A percentile compares a stretch with the other conserved stretches of the same genome.
Conservation (phyloP, 2,888 invertebrate species). For the Chloroclysta siterata region DNA sequence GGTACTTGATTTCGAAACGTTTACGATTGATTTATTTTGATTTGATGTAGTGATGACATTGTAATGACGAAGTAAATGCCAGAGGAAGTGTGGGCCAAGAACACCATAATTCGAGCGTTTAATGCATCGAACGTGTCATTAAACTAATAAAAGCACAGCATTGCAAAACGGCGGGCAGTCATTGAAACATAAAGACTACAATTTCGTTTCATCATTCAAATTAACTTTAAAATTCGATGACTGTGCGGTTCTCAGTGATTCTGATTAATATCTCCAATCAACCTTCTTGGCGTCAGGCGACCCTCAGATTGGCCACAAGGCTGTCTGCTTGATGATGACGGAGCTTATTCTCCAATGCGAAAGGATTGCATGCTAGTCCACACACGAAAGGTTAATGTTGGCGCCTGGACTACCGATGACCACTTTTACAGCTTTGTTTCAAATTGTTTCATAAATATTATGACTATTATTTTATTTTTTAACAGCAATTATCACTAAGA, state of each 20-base stretch:
- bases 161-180: slow-evolving; percentile 25
- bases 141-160: slow-evolving; percentile 26
- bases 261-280: slow-evolving; percentile 39
- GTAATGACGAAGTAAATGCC: slow-evolving; percentile 29
- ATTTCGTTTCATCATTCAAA: slow-evolving; percentile 38
- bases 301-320: slow-evolving; percentile 40
- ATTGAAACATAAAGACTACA: slow-evolving; percentile 37
- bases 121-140: slow-evolving; percentile 22
- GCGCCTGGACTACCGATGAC: slow-evolving; percentile 8
- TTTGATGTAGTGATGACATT: slow-evolving; percentile 26
- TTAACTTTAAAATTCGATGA: slow-evolving; percentile 39
- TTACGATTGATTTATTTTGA: slow-evolving; percentile 34
- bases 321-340: slow-evolving; percentile 40
- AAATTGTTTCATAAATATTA: too few species aligned
- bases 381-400: slow-evolving; percentile 17
- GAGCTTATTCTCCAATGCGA: slow-evolving; percentile 25
- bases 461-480: too few species aligned
- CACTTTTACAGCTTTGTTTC: slow-evolving; percentile 10
- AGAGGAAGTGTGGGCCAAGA: slow-evolving; percentile 30
- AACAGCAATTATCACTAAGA: too few species aligned
- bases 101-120: slow-evolving; percentile 19
- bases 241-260: slow-evolving; percentile 34
- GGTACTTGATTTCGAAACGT: slow-evolving; percentile 34
- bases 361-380: slow-evolving; percentile 22
- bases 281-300: slow-evolving; percentile 41